These are phyloP conservation scores for Merodon equestris DNA, from an alignment of 2,888 invertebrate species.

Conservation along the genomic window DNA sequence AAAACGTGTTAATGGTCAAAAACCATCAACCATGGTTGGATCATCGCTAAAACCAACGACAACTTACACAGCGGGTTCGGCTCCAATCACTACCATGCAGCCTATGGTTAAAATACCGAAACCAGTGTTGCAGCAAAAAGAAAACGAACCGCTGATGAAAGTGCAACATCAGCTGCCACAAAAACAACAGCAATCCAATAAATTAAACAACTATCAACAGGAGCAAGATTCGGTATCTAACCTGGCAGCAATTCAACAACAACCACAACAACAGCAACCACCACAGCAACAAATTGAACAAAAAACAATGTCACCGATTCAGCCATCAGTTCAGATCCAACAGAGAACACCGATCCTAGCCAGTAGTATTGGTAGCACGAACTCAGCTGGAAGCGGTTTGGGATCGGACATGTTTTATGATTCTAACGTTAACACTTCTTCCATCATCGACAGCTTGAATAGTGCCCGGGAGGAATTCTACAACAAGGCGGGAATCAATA, in stretches of 20 bases:
- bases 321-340: conserved; percentile 71
- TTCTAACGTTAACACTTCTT: conserved; percentile 77
- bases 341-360: conserved; percentile 66
- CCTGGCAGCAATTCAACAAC: conserved; percentile 59
- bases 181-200: conserved; percentile 63
- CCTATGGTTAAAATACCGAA: conserved; percentile 63
- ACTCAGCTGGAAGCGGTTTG: conserved; percentile 66
- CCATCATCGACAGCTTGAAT: conserved; percentile 78
- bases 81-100: conserved; percentile 58
- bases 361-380: conserved; percentile 51
- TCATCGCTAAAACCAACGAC: conserved; percentile 65
- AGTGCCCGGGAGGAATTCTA: conserved; percentile 78
- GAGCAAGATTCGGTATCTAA: conserved; percentile 64
- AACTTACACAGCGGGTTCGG: conserved; percentile 52
- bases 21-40: conserved; percentile 62
- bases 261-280: conserved; percentile 22
- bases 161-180: conserved; percentile 68
- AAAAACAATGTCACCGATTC: conserved; percentile 60
- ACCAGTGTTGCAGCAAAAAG: conserved; percentile 35
- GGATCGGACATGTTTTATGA: conserved; percentile 75
- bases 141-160: conserved; percentile 61
- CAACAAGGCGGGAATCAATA: conserved; percentile 72
- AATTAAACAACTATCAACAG: conserved; percentile 55
- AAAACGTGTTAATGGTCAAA: conserved; percentile 71
- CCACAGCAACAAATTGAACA: conserved; percentile 65